Evolutionary conservation across 2,797 vertebrate genomes (phyloP).

Genomic region (Rhynchonycteris naso): DNA sequence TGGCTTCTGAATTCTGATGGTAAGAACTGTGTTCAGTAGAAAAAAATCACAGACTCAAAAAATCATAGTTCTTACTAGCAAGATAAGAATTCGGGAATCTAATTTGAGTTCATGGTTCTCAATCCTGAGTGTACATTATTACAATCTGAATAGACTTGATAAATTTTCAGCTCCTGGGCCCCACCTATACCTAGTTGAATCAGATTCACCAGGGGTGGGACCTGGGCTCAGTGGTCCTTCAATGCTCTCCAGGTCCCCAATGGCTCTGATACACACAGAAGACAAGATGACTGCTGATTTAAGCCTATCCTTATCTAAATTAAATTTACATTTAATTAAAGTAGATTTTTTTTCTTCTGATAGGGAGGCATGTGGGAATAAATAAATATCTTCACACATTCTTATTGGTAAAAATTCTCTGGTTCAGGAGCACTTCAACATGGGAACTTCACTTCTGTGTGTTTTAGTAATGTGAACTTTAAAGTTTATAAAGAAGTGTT

Average conservation of each 20-base stretch:
- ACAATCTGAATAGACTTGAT: neutral
- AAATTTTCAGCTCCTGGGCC: neutral
- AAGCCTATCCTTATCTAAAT: slow-evolving; percentile 70
- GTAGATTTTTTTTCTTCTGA: slow-evolving; percentile 15
- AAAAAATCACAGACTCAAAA: neutral
- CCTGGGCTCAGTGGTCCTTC: neutral
- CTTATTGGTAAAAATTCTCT: neutral
- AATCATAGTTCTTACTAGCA: neutral
- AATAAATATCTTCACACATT: slow-evolving; percentile 28
- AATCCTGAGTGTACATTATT: neutral
- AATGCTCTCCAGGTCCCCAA: neutral
- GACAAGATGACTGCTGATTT: neutral
- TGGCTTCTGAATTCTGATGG: slow-evolving; percentile 20
- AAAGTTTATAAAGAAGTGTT: slow-evolving; percentile 2
- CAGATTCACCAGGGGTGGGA: neutral
- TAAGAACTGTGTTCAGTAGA: neutral
- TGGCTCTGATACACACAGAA: neutral
- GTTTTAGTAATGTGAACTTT: neutral
- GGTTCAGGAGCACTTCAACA: neutral
- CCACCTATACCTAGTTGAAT: neutral
- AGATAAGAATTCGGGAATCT: neutral
- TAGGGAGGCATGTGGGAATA: slow-evolving; percentile 31
- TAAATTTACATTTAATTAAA: slow-evolving; percentile 72
- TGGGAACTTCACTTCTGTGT: neutral
- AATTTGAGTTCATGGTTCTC: neutral